Percentiles rank a stretch among this genome's conserved stretches.
phyloP scores from a whole-genome alignment of 2,888 invertebrate species.

The Eretmocerus hayati region DNA sequence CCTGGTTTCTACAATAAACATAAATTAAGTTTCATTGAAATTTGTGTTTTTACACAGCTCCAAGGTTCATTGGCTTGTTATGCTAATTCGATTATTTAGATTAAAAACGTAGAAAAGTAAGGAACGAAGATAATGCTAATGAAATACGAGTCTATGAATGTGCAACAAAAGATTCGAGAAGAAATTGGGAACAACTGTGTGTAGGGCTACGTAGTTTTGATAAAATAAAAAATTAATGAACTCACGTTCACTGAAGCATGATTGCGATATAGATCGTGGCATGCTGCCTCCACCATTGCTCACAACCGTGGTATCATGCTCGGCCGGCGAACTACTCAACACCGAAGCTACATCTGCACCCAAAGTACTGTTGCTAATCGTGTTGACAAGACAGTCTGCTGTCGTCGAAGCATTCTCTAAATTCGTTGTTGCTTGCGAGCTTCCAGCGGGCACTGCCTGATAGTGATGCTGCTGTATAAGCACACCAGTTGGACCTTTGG shows the following conservation, averaged over 20 bases:
- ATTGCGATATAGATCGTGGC: conserved; percentile 44
- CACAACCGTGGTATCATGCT: conserved; percentile 22
- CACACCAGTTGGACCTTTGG: conserved; percentile 85
- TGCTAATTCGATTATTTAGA: too few relatives aligned
- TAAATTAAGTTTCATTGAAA: too few relatives aligned
- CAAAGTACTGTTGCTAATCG: conserved; percentile 29
- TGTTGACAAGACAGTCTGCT: too few relatives aligned
- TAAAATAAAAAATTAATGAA: too few relatives aligned
- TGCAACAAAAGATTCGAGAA: too few relatives aligned
- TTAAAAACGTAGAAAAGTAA: too few relatives aligned
- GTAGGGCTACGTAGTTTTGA: too few relatives aligned
- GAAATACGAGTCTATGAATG: too few relatives aligned
- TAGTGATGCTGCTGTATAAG: conserved; percentile 91
- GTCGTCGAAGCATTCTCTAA: too few relatives aligned
- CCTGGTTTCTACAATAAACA: conserved; percentile 31
- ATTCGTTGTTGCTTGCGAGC: conserved; percentile 1
- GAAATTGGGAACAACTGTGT: too few relatives aligned
- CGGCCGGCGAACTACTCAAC: conserved; percentile 38
- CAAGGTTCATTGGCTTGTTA: conserved; percentile 1
- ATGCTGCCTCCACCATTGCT: conserved; percentile 26
- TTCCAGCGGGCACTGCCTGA: conserved; percentile 67
- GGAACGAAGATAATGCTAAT: too few relatives aligned
- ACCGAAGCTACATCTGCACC: conserved; percentile 40
- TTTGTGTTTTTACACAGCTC: background rate
- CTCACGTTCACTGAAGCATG: conserved; percentile 52